Evolutionary conservation across 53 echinoderm and acorn worm species (phyloP), one percentile per base, ranked within the genome.

Genomic region (Paracentrotus lividus): DNA sequence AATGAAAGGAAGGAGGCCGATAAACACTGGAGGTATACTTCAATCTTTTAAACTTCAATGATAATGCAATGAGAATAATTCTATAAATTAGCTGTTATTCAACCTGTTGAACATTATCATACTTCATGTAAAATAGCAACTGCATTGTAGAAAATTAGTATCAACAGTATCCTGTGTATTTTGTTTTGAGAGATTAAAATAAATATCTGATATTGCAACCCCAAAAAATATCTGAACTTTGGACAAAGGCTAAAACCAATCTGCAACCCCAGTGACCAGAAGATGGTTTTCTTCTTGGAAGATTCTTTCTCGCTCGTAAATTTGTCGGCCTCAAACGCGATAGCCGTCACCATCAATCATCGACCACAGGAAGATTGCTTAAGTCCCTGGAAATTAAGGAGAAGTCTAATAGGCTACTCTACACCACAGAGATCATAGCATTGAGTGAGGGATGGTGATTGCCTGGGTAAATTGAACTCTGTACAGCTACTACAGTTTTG

Each of bases 301-400:
- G 72, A 72, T 72, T 72, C 36, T 40, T 40, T 40, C 72, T 72
- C 40, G 72, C 72, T 72, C 36, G 72, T 72, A 72, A 72, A 72
- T 72, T 72, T 72, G 72, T 72, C 40, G 36, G 72, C 40, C 72
- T 40, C 6, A 72, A 72, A 72, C 72, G 72, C 18, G 72, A 36
- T 38, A 72, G 72, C 72, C 72, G 40, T 72, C 72, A 40, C 72
- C 72, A 72, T 72, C 72, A 72, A 72, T 72, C 72, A 72, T 72
- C 72, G 38, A 40, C 72, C 40, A 20, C 72, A 72, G 72, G 72
- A 72, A 72, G 40, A 72, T 72, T 72, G 72, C 36, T 1, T 40
- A 72, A 72, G 72, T 72, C 72, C 72, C 72, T 72, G 36, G 72
- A 72, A 72, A 72, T 72, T 36, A 72, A 72, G 72, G 40, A 72